These are phyloP conservation scores for Geotrypetes seraphini DNA, from an alignment of 2,797 vertebrate species.

Conservation along the genomic window DNA sequence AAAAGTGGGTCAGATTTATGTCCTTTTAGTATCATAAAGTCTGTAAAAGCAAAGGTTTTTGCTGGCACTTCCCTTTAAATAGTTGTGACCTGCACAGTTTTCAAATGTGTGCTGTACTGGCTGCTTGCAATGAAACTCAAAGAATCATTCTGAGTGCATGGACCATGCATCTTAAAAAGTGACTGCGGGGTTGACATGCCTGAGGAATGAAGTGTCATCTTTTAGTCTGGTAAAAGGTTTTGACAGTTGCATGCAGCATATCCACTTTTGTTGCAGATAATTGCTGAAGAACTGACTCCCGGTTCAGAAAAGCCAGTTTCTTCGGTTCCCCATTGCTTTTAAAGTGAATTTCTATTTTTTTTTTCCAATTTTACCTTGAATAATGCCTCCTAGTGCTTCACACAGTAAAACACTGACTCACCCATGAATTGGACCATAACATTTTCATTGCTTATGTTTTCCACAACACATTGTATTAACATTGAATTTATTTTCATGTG, in stretches of 20 bases:
- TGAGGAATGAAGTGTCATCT: constrained; percentile 6
- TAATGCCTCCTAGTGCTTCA: constrained; percentile 60
- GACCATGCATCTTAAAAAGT: no score
- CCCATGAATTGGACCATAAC: constrained; percentile 47
- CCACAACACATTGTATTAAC: constrained; percentile 40
- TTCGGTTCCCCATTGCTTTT: constrained; percentile 23
- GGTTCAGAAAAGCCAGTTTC: constrained; percentile 25
- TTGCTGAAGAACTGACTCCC: no score
- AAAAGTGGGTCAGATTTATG: no score
- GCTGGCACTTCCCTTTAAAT: no score
- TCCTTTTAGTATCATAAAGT: no score
- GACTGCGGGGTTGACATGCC: neutral
- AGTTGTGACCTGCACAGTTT: no score
- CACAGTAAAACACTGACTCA: constrained; percentile 48
- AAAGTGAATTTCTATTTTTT: constrained; percentile 39
- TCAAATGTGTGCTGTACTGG: no score
- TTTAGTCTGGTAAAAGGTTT: constrained; percentile 6
- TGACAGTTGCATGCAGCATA: constrained; percentile 11
- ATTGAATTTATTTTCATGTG: constrained; percentile 53
- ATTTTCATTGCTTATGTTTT: constrained; percentile 42
- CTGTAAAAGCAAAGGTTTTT: no score
- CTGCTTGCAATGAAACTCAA: no score
- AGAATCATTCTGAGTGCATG: no score
- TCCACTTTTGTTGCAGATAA: constrained; percentile 12
- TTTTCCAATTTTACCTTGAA: constrained; percentile 46